Percentiles rank a stretch among this genome's conserved stretches.
phyloP scores from a whole-genome alignment of 2,888 invertebrate species.

The Agrotis clavis region DNA sequence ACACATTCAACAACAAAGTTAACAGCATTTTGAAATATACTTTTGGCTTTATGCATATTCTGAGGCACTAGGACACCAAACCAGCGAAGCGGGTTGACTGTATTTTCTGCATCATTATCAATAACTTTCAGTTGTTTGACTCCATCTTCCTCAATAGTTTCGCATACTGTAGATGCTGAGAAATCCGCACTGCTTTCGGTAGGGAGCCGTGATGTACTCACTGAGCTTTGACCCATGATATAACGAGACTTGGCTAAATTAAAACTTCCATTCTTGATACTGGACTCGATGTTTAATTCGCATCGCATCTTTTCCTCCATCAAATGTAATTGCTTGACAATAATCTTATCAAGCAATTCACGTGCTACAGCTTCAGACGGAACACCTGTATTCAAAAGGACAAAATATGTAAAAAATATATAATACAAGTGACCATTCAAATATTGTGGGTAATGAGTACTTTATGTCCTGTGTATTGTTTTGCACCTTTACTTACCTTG shows the following conservation, averaged over 20 bases:
- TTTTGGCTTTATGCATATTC: constrained; percentile 94
- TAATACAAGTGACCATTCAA: too few relatives aligned
- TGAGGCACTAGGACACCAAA: constrained; percentile 97
- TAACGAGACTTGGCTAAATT: constrained; percentile 95
- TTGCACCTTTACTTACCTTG: constrained; percentile 40
- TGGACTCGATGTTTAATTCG: constrained; percentile 93
- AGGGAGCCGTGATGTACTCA: constrained; percentile 93
- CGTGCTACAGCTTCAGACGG: constrained; percentile 83
- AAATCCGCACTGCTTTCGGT: constrained; percentile 91
- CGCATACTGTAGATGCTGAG: constrained; percentile 81
- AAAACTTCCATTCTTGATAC: constrained; percentile 93
- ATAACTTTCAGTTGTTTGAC: constrained; percentile 82
- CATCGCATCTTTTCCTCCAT: constrained; percentile 94
- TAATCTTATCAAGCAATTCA: constrained; percentile 92
- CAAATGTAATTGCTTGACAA: constrained; percentile 93
- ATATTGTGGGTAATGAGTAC: too few relatives aligned
- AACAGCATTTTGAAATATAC: constrained; percentile 93
- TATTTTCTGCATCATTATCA: constrained; percentile 77
- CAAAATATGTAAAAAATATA: background rate
- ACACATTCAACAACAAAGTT: constrained; percentile 93
- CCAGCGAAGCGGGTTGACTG: constrained; percentile 94
- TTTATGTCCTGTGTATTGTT: background rate
- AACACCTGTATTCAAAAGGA: constrained; percentile 30
- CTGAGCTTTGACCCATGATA: constrained; percentile 94
- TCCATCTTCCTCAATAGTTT: constrained; percentile 83